A percentile compares a stretch with the other conserved stretches of the same genome.
These are phyloP conservation scores for Protobothrops mucrosquamatus DNA, from an alignment of 2,113 vertebrate species.

Conservation along the genomic window DNA sequence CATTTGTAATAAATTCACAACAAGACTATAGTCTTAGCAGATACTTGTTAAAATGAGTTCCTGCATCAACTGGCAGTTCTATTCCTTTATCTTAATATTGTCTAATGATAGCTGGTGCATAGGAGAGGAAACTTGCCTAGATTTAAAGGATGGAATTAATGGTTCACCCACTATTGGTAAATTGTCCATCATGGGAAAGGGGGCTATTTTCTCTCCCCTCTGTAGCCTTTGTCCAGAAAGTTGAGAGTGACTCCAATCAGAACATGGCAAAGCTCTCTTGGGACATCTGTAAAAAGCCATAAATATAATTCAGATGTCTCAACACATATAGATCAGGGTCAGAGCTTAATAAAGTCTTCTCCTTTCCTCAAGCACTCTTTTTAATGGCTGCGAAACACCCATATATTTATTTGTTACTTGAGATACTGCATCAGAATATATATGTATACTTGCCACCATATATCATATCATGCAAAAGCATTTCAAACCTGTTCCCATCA, in stretches of 20 bases:
- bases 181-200: neutral
- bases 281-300: too few species aligned
- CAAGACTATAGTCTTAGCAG: neutral
- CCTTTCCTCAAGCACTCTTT: too few species aligned
- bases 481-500: too few species aligned
- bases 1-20: neutral
- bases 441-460: too few species aligned
- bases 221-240: neutral
- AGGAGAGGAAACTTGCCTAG: neutral
- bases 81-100: neutral
- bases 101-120: neutral
- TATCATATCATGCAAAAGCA: too few species aligned
- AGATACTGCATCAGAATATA: too few species aligned
- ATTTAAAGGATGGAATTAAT: neutral
- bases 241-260: neutral
- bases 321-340: too few species aligned
- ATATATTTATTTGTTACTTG: too few species aligned
- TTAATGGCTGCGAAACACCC: too few species aligned
- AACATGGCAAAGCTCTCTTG: too few species aligned
- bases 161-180: neutral
- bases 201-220: neutral
- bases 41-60: neutral
- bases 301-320: too few species aligned
- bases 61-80: neutral
- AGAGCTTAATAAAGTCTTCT: too few species aligned